Base-by-base conservation (phyloP, 2,888 invertebrate genomes). In the Pantelozetes paolii region DNA sequence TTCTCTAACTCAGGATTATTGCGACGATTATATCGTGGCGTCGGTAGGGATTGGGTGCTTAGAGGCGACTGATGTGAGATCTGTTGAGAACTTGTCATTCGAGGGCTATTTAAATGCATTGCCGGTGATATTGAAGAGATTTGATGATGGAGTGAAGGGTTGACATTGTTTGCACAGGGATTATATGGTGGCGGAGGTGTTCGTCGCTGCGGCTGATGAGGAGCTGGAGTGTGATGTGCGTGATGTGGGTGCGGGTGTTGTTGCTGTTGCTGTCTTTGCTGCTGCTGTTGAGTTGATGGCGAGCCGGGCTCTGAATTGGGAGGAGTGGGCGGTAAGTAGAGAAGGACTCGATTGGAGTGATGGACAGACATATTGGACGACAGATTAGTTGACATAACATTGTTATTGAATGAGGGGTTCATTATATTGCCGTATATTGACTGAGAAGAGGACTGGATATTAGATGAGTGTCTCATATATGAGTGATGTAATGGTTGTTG, bases 1-100 rank as follows among this genome's bases (percentile, higher is more conserved):
- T 96, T 96, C 83, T 97, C 96, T 79, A 97, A 84, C 83, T 97
- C 96, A 0, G 96, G 96, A 84, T 97, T 97, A 84, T 96, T 96
- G 81, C 95, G 87, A 78, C 96, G 86, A 85, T 96, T 96, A 85
- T 93, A 95, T 81, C 62, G 70, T 26, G 42, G 71, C 32, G 71
- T 64, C 50, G 88, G 87, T 75, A 86, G 87, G 82, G 86, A 26
- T 48, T 40, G 36, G 36, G 26, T 36, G 15, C 64, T 11, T 45
- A 32, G 1, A 5, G 32, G 2, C 23, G 32, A 36, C 8, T 57
- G 50, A 15, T 32, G 48, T 45, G 45, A 23, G 32, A 26, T 36
- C 59, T 45, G 50, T 26, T 54, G 74, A 45, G 48, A 74, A 42
- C 42, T 50, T 20, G 62, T 36, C 20, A 36, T 23, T 50, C 71